Conservation (phyloP, 2,888 invertebrate species). For the Maniola hyperantus region DNA sequence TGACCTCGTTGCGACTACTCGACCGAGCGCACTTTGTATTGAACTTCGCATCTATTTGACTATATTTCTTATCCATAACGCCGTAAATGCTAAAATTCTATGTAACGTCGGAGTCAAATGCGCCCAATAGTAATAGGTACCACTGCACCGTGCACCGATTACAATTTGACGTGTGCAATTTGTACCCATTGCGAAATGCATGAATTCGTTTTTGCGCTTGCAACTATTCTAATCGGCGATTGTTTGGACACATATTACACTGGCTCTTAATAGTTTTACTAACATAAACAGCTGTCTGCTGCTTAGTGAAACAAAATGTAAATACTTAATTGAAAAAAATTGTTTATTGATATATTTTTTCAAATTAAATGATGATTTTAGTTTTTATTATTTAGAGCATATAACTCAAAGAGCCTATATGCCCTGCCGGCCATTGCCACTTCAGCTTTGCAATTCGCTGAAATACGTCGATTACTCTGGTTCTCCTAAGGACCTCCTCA, state of each 20-base stretch:
- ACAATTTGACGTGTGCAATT: slow-evolving; percentile 59
- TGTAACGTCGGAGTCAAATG: slow-evolving; percentile 27
- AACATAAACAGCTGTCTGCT: not conserved
- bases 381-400: too few species aligned
- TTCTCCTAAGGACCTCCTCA: too few species aligned
- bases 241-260: slow-evolving; percentile 22
- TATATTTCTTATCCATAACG: slow-evolving; percentile 44
- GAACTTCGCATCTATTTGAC: slow-evolving; percentile 42
- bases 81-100: slow-evolving; percentile 47
- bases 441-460: too few species aligned
- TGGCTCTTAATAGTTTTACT: slow-evolving; percentile 3
- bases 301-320: not conserved
- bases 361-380: too few species aligned
- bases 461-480: too few species aligned
- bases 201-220: slow-evolving; percentile 37
- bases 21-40: slow-evolving; percentile 58
- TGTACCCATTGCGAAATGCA: slow-evolving; percentile 62
- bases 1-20: slow-evolving; percentile 69
- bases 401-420: too few species aligned
- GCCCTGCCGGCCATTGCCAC: too few species aligned
- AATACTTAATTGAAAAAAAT: too few species aligned
- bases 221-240: slow-evolving; percentile 30
- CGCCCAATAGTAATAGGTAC: slow-evolving; percentile 37
- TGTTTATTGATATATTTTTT: too few species aligned
- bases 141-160: slow-evolving; percentile 56